Evolutionary conservation across 2,888 invertebrate genomes (phyloP).

Genomic region (Tetrapedia diversipes): DNA sequence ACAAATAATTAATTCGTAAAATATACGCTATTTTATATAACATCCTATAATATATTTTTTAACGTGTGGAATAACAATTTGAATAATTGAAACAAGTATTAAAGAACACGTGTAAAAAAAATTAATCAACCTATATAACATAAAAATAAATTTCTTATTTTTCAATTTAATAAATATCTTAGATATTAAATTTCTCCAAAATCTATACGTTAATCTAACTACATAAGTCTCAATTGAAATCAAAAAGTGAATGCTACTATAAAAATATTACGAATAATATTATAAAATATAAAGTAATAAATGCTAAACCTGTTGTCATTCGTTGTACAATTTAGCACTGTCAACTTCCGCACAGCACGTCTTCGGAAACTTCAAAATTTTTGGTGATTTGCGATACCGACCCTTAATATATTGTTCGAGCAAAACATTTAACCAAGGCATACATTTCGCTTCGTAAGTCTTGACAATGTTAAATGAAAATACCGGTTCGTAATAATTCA

Average conservation of each 20-base stretch:
- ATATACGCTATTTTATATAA: neutral
- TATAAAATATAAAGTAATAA: neutral
- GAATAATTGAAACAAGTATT: no score
- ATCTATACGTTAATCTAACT: neutral
- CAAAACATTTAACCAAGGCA: neutral
- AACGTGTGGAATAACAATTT: no score
- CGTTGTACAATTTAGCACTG: neutral
- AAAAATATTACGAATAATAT: neutral
- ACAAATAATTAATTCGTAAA: neutral
- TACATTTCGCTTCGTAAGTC: neutral
- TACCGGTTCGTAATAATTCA: neutral
- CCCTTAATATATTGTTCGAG: neutral
- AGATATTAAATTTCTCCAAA: neutral
- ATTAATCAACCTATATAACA: no score
- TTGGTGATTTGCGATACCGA: neutral
- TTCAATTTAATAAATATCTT: no score
- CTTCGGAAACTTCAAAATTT: neutral
- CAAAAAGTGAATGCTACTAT: neutral
- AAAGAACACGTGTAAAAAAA: no score
- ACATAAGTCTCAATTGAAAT: neutral
- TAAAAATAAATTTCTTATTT: no score
- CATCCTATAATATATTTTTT: neutral
- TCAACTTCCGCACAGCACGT: neutral
- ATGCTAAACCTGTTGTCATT: constrained; percentile 21
- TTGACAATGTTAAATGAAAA: neutral